These are phyloP conservation scores for Lasioglossum vierecki DNA, from an alignment of 2,888 invertebrate genomes.

Conservation along the genomic window DNA sequence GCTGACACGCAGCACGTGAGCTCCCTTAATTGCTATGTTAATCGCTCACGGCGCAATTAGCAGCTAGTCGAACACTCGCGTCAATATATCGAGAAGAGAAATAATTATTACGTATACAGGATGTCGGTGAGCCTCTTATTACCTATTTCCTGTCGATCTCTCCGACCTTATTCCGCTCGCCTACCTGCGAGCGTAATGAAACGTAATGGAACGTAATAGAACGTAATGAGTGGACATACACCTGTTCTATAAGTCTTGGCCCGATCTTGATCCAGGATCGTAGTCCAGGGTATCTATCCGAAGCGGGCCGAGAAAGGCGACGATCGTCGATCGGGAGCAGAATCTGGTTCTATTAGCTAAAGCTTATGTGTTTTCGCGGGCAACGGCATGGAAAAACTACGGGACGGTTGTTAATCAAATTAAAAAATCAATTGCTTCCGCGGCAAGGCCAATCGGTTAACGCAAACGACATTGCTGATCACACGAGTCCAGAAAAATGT, in stretches of 20 bases:
- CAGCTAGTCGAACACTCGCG: constrained; percentile 43
- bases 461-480: neutral
- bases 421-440: neutral
- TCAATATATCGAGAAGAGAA: constrained; percentile 34
- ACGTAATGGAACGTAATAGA: constrained; percentile 70
- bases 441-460: neutral
- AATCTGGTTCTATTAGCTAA: constrained; percentile 30
- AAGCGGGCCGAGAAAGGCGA: constrained; percentile 40
- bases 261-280: constrained; percentile 50
- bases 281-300: neutral
- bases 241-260: constrained; percentile 59
- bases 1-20: constrained; percentile 22
- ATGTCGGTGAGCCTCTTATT: constrained; percentile 62
- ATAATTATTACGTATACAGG: constrained; percentile 59
- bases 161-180: constrained; percentile 54
- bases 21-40: constrained; percentile 38
- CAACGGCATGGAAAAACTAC: neutral
- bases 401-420: neutral
- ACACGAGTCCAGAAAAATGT: neutral
- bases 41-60: constrained; percentile 51
- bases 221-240: constrained; percentile 65
- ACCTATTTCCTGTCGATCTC: constrained; percentile 67
- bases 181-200: constrained; percentile 64
- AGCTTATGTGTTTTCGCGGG: neutral
- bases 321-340: constrained; percentile 26